These are phyloP conservation scores for Neomorphus geoffroyi DNA, from an alignment of 2,797 vertebrate genomes.

Conservation along the genomic window DNA sequence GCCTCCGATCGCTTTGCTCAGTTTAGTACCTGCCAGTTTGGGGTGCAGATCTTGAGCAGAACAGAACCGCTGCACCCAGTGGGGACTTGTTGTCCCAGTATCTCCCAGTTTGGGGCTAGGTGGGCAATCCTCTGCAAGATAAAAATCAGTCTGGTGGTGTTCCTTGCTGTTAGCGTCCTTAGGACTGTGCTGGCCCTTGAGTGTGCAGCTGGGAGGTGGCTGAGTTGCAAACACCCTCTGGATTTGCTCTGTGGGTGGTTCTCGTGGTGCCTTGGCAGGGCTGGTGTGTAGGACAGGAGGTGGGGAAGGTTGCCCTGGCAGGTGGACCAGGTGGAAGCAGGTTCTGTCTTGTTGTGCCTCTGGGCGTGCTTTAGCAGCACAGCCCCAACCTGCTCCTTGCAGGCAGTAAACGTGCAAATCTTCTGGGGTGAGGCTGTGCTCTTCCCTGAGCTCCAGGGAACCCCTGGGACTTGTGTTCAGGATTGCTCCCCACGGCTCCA, in stretches of 20 bases:
- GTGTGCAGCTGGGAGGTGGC: not conserved
- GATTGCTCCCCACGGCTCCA: not conserved
- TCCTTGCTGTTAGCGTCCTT: not conserved
- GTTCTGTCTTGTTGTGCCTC: rapidly evolving
- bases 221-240: rapidly evolving
- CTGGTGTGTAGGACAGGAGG: rapidly evolving
- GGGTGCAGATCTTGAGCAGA: not conserved
- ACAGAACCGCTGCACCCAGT: not conserved
- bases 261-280: not conserved
- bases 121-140: not conserved
- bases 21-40: not conserved
- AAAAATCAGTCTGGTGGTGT: not conserved
- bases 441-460: not conserved
- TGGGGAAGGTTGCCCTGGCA: not conserved
- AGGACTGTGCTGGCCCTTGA: not conserved
- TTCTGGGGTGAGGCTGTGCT: not conserved
- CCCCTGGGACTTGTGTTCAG: rapidly evolving
- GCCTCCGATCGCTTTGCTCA: rapidly evolving
- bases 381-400: too few species aligned
- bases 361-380: not conserved
- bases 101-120: not conserved
- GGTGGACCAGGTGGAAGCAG: not conserved
- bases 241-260: not conserved
- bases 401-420: not conserved
- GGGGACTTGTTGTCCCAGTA: not conserved